Base-by-base conservation (phyloP, 2,888 invertebrate genomes). In the Junonia oenone region DNA sequence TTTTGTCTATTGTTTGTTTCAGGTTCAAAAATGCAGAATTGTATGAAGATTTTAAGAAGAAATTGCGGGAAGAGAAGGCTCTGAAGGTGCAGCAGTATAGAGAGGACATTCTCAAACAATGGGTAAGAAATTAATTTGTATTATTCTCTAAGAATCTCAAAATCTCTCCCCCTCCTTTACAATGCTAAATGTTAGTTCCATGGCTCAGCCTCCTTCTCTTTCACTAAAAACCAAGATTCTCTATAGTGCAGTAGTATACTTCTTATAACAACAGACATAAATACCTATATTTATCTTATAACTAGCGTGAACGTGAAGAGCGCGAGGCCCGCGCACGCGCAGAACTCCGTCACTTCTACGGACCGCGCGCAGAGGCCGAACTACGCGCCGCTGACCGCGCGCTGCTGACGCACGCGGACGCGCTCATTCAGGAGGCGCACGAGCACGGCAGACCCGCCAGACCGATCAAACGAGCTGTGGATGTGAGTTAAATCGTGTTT, bases 1-100 rank as follows among this genome's bases (percentile, higher is more conserved):
- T n/a, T n/a, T n/a, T n/a, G n/a, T n/a, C n/a, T n/a, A n/a, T 5
- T 6, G 13, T 11, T 13, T 35, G 14, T 14, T 35, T 4, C 65
- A 89, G 92, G 59, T 91, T 91, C 65, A 92, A 92, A 71, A 89
- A 87, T 49, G 68, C 71, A 2, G 92, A 92, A 67, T 64, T 90
- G 0, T 78, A 82, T 54, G 77, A 88, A 29, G 83, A 86, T 0
- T 91, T 80, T 68, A 73, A 90, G 35, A 76, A 86, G 47, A 71
- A 83, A 2, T 68, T 78, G 26, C 78, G 75, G 0, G 56, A 78
- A 43, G 76, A 90, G 55, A 81, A 78, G 46, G 81, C 76, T 57
- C 75, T 78, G 2, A 87, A 89, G 63, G 80, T 80, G 2, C 64
- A 82, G 31, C 72, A 88, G 58, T 87, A 91, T 58, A 77, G 86